Base-by-base conservation (phyloP, 2,113 vertebrate species). In the Brachypodius melanocephalos region DNA sequence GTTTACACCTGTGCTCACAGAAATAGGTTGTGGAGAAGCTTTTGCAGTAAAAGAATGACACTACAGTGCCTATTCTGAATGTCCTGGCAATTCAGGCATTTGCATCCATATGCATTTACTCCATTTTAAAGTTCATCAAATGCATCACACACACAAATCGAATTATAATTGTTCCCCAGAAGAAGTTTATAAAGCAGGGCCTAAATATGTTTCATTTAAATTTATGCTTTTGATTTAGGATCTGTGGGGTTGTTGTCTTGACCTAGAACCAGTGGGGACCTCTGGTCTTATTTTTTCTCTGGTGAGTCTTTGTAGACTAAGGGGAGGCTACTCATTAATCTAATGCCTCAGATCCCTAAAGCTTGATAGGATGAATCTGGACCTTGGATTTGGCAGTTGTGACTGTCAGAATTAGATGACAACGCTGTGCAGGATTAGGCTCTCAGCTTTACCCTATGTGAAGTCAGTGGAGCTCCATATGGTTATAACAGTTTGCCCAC, bases 401-500 rank as follows among this genome's bases (percentile, higher is more conserved):
- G 22, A 36, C 52, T 86, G 26, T 48, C 54, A 29, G 25, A 24
- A 40, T 45, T 81, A 29, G 22, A 11, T 11, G 42, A 43, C 9
- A 40, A 7, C 0, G 3, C 21, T 48, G 24, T 6, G n/a, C 31
- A 63, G 76, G 72, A 93, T 94, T 51, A 81, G 55, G 16, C 7
- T 85, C 34, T 52, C 72, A 57, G 63, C 28, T 83, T 63, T 88
- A 75, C 48, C 52, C 83, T 84, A 10, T 71, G 51, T 90, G 79
- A 91, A 94, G 72, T 80, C 88, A 78, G 31, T 55, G 28, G 61
- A 95, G 69, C 31, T 96, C 89, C 92, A 92, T 93, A 95, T 90
- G 92, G 92, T 86, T 93, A 13, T 59, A 89, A 78, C 61, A 75
- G n/a, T 95, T 93, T 95, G 61, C 92, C 94, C 77, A 92, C 88